Base-by-base conservation (phyloP, 2,888 invertebrate species). In the Ecliptopera silaceata region DNA sequence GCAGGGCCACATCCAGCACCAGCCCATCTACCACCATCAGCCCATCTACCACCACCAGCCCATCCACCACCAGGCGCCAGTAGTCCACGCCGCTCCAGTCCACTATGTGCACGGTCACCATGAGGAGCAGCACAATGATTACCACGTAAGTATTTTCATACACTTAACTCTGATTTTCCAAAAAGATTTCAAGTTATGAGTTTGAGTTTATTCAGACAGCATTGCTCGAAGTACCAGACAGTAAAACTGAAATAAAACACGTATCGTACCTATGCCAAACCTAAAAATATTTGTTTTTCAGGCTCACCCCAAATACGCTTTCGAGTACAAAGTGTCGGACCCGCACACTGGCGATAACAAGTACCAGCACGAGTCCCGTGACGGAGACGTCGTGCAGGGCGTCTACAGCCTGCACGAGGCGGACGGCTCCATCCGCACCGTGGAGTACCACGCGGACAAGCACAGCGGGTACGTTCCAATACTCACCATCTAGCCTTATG, bases 341-440 rank as follows among this genome's bases (percentile, higher is more conserved):
- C 86, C 84, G 1, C 92, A 93, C 65, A 92, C 92, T 52, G 93
- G 92, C 2, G 93, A 93, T 79, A 85, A 87, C 68, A 93, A 93
- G 77, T 88, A 80, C 69, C 92, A 93, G 69, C 82, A 88, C 50
- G 93, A 93, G 76, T 71, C 80, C 31, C 85, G 89, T 43, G 91
- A 92, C 74, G 94, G 93, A 12, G 92, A 93, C 68, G 69, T 70
- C 32, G 83, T 83, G 56, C 88, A 92, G 72, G 94, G 94, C 38
- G 92, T 92, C 64, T 94, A 94, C 81, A 90, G 88, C 61, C 81
- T 93, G 48, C 91, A 92, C 65, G 92, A 93, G 68, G 87, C 93
- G 46, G 92, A 92, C 49, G 93, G 93, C 51, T 92, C 92, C 68
- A 78, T 92, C 64, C 86, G 93, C 65, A 92, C 90, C 39, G 92